phyloP scores from a whole-genome alignment of 2,113 vertebrate genomes.

The Xyliphius kryptos region DNA sequence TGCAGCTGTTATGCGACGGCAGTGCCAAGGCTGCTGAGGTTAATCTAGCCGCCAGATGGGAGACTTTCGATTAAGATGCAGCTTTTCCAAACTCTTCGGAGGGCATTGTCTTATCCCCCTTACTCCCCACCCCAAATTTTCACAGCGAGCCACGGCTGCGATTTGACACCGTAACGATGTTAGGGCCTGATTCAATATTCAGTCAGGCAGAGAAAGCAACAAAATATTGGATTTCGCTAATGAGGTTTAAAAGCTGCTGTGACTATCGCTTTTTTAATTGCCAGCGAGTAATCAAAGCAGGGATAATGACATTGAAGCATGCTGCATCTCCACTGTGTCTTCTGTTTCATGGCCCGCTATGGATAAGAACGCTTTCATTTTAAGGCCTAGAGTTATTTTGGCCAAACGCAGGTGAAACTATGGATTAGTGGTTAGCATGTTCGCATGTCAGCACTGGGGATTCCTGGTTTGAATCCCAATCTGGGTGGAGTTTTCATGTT shows the following conservation, averaged over 20 bases:
- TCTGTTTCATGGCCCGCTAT: not conserved
- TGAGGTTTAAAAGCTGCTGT: slow-evolving; percentile 36
- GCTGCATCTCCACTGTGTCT: slow-evolving; percentile 1
- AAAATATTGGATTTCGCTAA: slow-evolving; percentile 39
- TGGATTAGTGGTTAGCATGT: too few species aligned
- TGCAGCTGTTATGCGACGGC: slow-evolving; percentile 26
- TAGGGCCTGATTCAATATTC: slow-evolving; percentile 31
- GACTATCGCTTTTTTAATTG: slow-evolving; percentile 30
- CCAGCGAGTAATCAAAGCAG: slow-evolving; percentile 32
- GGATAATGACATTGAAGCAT: slow-evolving; percentile 5
- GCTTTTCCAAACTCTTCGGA: slow-evolving; percentile 22
- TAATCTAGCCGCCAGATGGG: slow-evolving; percentile 37
- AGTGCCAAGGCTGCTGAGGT: slow-evolving; percentile 32
- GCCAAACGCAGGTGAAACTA: too few species aligned
- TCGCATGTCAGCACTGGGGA: too few species aligned
- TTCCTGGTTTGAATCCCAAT: too few species aligned
- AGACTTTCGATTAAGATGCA: slow-evolving; percentile 36
- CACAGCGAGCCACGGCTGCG: slow-evolving; percentile 3
- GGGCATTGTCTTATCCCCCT: slow-evolving; percentile 21
- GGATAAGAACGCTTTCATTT: not conserved
- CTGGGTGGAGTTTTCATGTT: too few species aligned
- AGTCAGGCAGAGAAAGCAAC: slow-evolving; percentile 35
- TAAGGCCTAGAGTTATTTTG: not conserved
- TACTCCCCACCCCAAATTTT: not conserved
- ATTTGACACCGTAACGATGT: slow-evolving; percentile 31